Evolutionary conservation across 2,113 vertebrate species (phyloP).

Genomic region (Psammodynastes pulverulentus): DNA sequence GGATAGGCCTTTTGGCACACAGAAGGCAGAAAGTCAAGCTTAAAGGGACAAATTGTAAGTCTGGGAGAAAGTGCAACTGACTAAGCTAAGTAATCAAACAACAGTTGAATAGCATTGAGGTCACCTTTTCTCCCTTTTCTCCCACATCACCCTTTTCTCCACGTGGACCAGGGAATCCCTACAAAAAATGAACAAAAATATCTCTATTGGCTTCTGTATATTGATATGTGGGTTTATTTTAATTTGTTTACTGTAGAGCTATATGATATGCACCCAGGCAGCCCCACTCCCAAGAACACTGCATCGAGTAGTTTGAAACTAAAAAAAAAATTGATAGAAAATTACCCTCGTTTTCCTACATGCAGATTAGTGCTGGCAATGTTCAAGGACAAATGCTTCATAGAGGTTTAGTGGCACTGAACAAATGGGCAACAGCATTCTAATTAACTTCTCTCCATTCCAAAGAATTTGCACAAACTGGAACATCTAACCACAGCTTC

Average conservation of each 20-base stretch:
- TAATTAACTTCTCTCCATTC: background rate
- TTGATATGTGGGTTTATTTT: conserved; percentile 18
- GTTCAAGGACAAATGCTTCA: conserved; percentile 23
- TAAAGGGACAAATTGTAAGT: conserved; percentile 21
- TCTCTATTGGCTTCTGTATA: conserved; percentile 34
- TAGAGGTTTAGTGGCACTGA: background rate
- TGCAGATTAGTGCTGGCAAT: background rate
- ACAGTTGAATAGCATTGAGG: conserved; percentile 51
- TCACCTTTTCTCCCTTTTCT: conserved; percentile 99
- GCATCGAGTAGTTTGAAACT: conserved; percentile 3
- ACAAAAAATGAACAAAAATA: conserved; percentile 72
- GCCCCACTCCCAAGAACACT: background rate
- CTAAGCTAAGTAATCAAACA: conserved; percentile 50
- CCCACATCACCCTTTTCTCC: conserved; percentile 96
- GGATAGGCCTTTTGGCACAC: conserved; percentile 67
- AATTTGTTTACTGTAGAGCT: conserved; percentile 23
- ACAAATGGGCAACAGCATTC: background rate
- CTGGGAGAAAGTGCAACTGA: conserved; percentile 47
- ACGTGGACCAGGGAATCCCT: conserved; percentile 95
- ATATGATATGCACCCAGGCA: conserved; percentile 12
- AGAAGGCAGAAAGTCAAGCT: conserved; percentile 38
- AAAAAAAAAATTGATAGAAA: background rate
- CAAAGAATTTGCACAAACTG: background rate
- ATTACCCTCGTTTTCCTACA: background rate
- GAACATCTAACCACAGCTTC: background rate